Conservation (phyloP, 2,888 invertebrate genomes). For the Bhutanitis thaidina region DNA sequence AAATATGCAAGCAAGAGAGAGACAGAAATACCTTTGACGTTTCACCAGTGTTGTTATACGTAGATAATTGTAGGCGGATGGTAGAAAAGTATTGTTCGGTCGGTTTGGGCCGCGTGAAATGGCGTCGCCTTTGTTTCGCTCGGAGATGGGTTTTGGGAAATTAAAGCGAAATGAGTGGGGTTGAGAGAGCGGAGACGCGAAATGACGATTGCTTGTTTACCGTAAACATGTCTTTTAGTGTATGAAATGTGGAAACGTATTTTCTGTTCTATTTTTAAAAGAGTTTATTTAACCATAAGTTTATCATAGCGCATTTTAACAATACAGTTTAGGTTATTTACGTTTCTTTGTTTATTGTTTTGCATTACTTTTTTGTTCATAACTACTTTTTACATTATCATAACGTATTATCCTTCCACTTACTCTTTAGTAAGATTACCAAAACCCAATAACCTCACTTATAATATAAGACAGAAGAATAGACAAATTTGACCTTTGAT, state of each 20-base stretch:
- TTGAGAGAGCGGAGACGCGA: conserved; percentile 51
- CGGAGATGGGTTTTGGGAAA: conserved; percentile 71
- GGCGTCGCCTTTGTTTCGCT: conserved; percentile 65
- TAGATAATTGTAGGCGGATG: conserved; percentile 53
- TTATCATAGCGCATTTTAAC: conserved; percentile 22
- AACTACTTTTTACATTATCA: too few relatives aligned
- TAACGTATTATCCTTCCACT: too few relatives aligned
- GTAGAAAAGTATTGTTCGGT: conserved; percentile 67
- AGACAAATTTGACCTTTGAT: too few relatives aligned
- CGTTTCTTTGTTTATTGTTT: conserved; percentile 9
- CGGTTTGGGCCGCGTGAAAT: conserved; percentile 76
- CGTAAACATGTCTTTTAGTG: conserved; percentile 36
- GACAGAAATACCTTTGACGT: conserved; percentile 50
- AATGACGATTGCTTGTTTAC: conserved; percentile 71
- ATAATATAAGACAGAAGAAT: too few relatives aligned
- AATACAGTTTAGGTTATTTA: conserved; percentile 16
- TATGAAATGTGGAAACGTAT: conserved; percentile 29
- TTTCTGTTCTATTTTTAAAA: conserved; percentile 16
- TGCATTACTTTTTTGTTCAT: conserved; percentile 1
- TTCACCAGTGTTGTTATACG: conserved; percentile 49
- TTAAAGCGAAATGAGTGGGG: conserved; percentile 66
- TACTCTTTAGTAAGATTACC: too few relatives aligned
- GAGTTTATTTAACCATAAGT: conserved; percentile 23
- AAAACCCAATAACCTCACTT: too few relatives aligned
- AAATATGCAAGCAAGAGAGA: conserved; percentile 37